These are phyloP conservation scores for Apamea crenata DNA, from an alignment of 2,888 invertebrate genomes.

Conservation along the genomic window DNA sequence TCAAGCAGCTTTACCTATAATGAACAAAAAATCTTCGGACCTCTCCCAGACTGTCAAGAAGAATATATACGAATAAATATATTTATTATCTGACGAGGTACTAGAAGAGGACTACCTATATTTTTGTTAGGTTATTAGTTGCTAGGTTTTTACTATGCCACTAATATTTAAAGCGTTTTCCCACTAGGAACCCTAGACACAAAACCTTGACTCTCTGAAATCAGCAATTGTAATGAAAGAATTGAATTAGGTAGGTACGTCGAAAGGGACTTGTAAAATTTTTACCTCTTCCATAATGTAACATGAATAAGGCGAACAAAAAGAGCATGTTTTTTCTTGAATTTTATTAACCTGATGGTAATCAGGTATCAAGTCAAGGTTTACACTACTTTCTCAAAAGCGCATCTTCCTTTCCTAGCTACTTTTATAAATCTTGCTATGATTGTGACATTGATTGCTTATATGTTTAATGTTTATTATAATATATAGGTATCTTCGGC, in stretches of 20 bases:
- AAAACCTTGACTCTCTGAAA: slow-evolving; percentile 30
- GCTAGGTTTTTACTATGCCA: not conserved
- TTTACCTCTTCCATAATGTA: slow-evolving; percentile 42
- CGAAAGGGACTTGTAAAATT: not conserved
- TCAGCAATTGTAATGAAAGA: slow-evolving; percentile 41
- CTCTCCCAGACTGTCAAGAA: not conserved
- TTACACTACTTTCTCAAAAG: not conserved
- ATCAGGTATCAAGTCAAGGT: slow-evolving; percentile 18
- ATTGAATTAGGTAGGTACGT: slow-evolving; percentile 15
- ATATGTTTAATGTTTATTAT: not conserved
- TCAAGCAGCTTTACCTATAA: not conserved
- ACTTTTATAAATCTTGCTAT: not conserved
- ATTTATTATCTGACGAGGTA: not conserved
- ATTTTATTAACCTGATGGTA: slow-evolving; percentile 40
- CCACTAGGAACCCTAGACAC: slow-evolving; percentile 10
- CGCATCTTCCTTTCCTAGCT: not conserved
- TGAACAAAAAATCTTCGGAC: not conserved
- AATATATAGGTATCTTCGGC: not conserved
- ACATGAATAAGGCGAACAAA: slow-evolving; percentile 31
- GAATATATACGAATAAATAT: not conserved
- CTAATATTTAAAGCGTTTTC: not conserved
- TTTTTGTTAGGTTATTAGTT: not conserved
- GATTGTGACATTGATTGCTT: not conserved
- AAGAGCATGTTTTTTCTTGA: slow-evolving; percentile 51
- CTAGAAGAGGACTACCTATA: not conserved